Evolutionary conservation across 2,113 vertebrate genomes (phyloP).

Genomic region (Trogon melanurus): DNA sequence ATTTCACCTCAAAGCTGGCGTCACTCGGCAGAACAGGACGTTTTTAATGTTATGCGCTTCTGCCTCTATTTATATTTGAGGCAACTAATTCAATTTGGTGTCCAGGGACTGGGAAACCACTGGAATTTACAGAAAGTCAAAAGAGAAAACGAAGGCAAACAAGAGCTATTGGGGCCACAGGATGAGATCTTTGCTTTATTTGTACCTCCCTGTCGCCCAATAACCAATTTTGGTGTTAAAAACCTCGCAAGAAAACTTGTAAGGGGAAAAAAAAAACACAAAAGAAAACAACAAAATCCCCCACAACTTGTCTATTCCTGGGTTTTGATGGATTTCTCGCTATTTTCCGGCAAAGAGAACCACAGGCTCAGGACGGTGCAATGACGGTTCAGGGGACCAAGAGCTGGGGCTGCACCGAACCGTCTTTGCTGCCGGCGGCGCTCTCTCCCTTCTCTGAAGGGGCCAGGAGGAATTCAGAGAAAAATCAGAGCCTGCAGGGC

Average conservation of each 20-base stretch:
- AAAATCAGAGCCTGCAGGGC: not conserved
- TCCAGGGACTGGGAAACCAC: not conserved
- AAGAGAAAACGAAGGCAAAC: not conserved
- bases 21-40: not conserved
- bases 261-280: not conserved
- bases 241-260: not conserved
- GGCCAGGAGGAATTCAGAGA: not conserved
- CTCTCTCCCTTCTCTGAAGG: not conserved
- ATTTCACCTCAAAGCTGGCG: not conserved
- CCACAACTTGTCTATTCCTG: not conserved
- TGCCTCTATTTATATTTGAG: not conserved
- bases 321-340: not conserved
- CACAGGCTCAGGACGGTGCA: not conserved
- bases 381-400: not conserved
- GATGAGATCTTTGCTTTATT: not conserved
- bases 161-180: not conserved
- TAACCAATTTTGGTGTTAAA: not conserved
- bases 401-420: accelerated
- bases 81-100: not conserved
- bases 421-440: not conserved
- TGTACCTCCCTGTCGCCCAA: not conserved
- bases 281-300: no score
- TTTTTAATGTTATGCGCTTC: not conserved
- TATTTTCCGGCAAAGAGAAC: not conserved
- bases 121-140: not conserved